Base-by-base conservation (phyloP, 92 coral and sea anemone species). In the Epizoanthus rinbou region DNA sequence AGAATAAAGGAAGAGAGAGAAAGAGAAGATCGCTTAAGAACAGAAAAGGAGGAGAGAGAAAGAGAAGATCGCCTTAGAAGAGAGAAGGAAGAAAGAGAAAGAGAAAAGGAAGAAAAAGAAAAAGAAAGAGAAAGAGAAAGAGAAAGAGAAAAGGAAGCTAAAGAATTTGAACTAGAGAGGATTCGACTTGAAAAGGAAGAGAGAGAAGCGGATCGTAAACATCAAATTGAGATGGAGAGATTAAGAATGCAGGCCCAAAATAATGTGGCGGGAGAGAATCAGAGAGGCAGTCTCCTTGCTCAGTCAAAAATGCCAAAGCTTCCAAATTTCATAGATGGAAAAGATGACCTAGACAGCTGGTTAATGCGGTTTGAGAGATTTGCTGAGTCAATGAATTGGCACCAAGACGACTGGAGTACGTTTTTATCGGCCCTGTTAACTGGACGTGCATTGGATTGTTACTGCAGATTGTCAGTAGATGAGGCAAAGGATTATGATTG, bases 261-360 rank as follows among this genome's bases (percentile, higher is more conserved):
- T n/a, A 4, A 63, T 63, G 68, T 4, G 68, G 68, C 68, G 0
- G 68, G 68, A 23, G 68, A 63, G 25, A 63, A 63, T 23, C 68
- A 63, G 31, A 63, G 68, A 63, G 68, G 68, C 10, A 9, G 68
- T 5, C 28, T 63, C 10, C 25, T 63, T 63, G 31, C 68, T n/a
- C 68, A 63, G 28, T 63, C 23, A 35, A 71, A 71, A 41, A 43
- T 71, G 83, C 57, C 54, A 1, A 57, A 79, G 83, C 33, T 43
- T 23, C 72, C 74, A 17, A 63, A 74, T 41, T 73, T 62, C 56
- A 59, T 74, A 9, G 82, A 84, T 64, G 68, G 87, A 33, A 84
- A 84, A 41, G 87, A 84, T 70, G 87, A 84, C 59, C 71, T 84
- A 24, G 85, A 81, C 31, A 67, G 85, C 16, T 81, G 57, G 33